These are phyloP conservation scores for Falco biarmicus DNA, from an alignment of 2,797 vertebrate species.

Conservation along the genomic window DNA sequence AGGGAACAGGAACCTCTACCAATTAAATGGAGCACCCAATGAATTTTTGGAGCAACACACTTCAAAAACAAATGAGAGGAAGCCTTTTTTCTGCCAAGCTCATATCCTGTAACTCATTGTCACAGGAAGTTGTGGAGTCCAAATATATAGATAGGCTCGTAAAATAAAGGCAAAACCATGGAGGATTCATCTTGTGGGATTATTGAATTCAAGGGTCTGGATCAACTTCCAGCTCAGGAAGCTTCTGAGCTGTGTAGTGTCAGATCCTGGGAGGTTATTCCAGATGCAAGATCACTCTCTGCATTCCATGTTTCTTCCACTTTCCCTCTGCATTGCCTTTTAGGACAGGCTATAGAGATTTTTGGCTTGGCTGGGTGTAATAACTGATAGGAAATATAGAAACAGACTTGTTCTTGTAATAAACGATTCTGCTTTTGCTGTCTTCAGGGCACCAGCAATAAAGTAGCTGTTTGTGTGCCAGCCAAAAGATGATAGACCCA, in stretches of 20 bases:
- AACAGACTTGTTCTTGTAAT: background rate
- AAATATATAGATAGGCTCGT: background rate
- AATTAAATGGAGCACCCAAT: background rate
- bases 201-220: background rate
- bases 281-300: background rate
- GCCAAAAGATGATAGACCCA: background rate
- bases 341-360: background rate
- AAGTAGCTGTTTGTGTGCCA: background rate
- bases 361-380: background rate
- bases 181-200: background rate
- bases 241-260: background rate
- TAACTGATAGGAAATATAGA: background rate
- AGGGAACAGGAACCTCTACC: background rate
- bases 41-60: background rate
- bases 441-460: background rate
- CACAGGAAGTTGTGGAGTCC: background rate
- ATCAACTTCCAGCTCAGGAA: background rate
- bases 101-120: background rate
- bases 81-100: background rate
- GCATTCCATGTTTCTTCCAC: background rate
- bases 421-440: background rate
- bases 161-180: background rate
- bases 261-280: background rate
- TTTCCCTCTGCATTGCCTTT: background rate
- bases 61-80: background rate